Evolutionary conservation across 2,797 vertebrate species (phyloP), one percentile per base, ranked within the genome.

Genomic region (Ctenochaetus hawaiiensis): DNA sequence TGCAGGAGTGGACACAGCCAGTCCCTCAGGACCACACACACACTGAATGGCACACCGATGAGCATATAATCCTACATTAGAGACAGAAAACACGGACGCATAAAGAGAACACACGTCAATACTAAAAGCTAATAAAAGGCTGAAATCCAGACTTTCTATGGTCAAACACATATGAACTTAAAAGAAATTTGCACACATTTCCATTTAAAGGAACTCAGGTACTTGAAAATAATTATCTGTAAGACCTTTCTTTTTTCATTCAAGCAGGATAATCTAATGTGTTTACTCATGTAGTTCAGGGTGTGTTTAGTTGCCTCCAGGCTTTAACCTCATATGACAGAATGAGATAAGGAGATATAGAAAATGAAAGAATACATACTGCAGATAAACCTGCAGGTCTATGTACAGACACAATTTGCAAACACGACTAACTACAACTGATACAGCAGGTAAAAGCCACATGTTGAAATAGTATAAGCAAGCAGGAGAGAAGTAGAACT

Each of bases 11-110:
- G 83, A 87, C 87, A 84, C 75, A 82, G 75, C 26, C 59, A 18
- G 67, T 91, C 88, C 87, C 91, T 67, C 43, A 72, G 90, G 91
- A 89, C 67, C 34, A 26, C 74, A 66, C 62, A 89, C 80, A 84
- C 48, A 70, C 59, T 5, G 8, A 75, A 73, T 16, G 49, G 23
- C 64, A 72, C 56, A 75, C 67, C 51, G 77, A 47, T 68, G 73
- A 82, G 56, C 75, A 45, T 72, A 70, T 87, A 89, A 90, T 76
- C 81, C 82, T 68, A 49, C 63, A 82, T 85, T 81, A 82, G 59
- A 68, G 48, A 83, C 8, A 63, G 70, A 89, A 83, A 90, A 88
- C 90, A 93, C 70, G 80, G 72, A 88, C 34, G 58, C 87, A 73
- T 73, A 77, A 80, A 86, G 20, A 70, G 45, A 81, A 69, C 68